These are phyloP conservation scores for Octomys mimax DNA, from an alignment of 2,797 vertebrate species.

Conservation along the genomic window DNA sequence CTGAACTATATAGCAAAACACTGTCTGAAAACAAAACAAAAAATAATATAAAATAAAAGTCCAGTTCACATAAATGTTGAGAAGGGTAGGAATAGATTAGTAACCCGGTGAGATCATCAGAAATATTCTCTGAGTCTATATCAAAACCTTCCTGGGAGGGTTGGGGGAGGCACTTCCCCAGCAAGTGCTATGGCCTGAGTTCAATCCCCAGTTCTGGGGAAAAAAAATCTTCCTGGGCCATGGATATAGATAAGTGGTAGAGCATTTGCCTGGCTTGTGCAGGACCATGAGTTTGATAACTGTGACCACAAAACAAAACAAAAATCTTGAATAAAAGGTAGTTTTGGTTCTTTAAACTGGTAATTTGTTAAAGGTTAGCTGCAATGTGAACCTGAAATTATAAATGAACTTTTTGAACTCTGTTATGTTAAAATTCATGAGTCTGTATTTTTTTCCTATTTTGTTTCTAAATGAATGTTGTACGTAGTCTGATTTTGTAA, in stretches of 20 bases:
- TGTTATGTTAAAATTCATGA: background rate
- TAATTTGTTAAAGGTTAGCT: conserved; percentile 37
- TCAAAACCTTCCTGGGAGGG: background rate
- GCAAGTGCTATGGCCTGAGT: no score
- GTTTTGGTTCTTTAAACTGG: background rate
- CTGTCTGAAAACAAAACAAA: background rate
- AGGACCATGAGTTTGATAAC: background rate
- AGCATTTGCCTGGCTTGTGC: background rate
- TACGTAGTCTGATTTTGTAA: conserved; percentile 35
- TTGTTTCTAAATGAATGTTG: conserved; percentile 25
- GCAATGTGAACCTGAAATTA: background rate
- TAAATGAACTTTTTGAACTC: background rate
- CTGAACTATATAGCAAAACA: background rate
- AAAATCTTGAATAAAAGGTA: background rate
- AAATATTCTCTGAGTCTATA: background rate
- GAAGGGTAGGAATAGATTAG: background rate
- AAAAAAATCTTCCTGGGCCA: background rate
- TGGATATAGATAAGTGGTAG: background rate
- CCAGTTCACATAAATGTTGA: background rate
- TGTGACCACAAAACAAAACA: background rate
- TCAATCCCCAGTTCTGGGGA: no score
- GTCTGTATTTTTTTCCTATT: conserved; percentile 15
- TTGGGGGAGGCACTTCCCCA: no score
- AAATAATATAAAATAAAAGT: background rate
- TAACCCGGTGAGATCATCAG: background rate